A percentile compares a stretch with the other conserved stretches of the same genome.
Conservation (phyloP, 2,113 vertebrate species). For the Periophthalmodon schlosseri region DNA sequence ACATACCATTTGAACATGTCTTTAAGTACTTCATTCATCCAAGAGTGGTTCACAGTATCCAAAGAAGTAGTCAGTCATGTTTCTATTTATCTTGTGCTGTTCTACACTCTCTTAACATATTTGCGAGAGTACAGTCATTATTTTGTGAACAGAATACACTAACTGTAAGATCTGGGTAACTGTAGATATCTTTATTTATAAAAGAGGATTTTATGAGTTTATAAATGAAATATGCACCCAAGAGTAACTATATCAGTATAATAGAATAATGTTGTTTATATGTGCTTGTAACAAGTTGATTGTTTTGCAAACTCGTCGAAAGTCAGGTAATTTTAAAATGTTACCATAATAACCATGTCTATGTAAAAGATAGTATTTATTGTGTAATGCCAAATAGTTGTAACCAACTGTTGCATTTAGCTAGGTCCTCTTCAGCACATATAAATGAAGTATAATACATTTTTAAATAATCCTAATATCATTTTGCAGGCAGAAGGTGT, state of each 20-base stretch:
- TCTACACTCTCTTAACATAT: neutral
- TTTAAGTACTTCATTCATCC: neutral
- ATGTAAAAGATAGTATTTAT: neutral
- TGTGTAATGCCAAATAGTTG: neutral
- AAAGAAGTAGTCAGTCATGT: neutral
- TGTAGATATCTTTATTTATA: neutral
- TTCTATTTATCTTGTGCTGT: neutral
- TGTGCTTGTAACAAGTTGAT: neutral
- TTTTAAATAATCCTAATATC: neutral
- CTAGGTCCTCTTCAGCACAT: neutral
- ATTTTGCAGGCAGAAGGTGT: constrained; percentile 11
- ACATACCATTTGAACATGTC: neutral
- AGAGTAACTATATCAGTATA: too few species aligned
- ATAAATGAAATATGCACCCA: neutral
- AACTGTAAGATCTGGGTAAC: neutral
- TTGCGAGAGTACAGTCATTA: too few species aligned
- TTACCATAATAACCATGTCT: neutral
- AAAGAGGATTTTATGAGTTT: too few species aligned
- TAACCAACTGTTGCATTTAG: neutral
- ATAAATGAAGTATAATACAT: neutral
- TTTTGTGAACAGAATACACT: too few species aligned
- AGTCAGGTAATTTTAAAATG: neutral
- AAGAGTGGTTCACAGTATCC: neutral
- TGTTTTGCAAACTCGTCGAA: neutral
- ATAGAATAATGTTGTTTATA: neutral